Conservation (phyloP, 2,888 invertebrate genomes). For the Eudemis profundana region DNA sequence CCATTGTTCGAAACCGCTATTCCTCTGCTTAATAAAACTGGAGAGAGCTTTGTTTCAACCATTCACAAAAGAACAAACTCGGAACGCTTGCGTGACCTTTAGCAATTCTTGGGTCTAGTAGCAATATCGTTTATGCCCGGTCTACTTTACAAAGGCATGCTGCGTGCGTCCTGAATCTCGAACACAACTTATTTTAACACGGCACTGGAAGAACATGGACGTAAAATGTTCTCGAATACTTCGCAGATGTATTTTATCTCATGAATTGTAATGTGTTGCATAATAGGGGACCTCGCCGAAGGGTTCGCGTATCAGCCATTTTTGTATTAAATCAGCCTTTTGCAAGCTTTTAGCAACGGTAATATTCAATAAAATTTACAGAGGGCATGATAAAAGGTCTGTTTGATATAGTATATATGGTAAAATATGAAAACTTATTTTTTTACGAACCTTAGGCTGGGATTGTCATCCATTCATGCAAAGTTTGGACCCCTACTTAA, state of each 20-base stretch:
- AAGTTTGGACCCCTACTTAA: too few relatives aligned
- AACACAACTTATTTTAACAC: slow-evolving; percentile 16
- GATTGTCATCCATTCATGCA: too few relatives aligned
- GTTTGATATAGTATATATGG: too few relatives aligned
- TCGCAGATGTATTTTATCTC: slow-evolving; percentile 51
- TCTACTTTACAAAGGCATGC: slow-evolving; percentile 17
- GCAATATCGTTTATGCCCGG: background rate
- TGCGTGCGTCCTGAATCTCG: background rate
- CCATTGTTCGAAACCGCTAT: slow-evolving; percentile 3
- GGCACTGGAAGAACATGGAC: background rate
- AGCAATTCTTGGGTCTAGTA: slow-evolving; percentile 3
- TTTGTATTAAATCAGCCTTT: slow-evolving; percentile 3
- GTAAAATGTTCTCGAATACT: slow-evolving; percentile 10
- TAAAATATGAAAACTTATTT: too few relatives aligned
- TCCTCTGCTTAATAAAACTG: slow-evolving; percentile 3
- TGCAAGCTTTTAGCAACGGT: slow-evolving; percentile 18
- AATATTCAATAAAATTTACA: slow-evolving; percentile 8
- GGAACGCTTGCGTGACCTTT: slow-evolving; percentile 16
- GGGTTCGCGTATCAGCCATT: slow-evolving; percentile 49
- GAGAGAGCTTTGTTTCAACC: slow-evolving; percentile 4
- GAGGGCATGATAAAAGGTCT: slow-evolving; percentile 14
- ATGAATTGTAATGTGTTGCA: slow-evolving; percentile 60
- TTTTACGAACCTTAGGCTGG: too few relatives aligned
- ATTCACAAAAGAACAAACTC: slow-evolving; percentile 12
- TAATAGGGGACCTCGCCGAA: slow-evolving; percentile 50